Conservation (phyloP, 2,888 invertebrate genomes). For the Meiosimyza platycephala region DNA sequence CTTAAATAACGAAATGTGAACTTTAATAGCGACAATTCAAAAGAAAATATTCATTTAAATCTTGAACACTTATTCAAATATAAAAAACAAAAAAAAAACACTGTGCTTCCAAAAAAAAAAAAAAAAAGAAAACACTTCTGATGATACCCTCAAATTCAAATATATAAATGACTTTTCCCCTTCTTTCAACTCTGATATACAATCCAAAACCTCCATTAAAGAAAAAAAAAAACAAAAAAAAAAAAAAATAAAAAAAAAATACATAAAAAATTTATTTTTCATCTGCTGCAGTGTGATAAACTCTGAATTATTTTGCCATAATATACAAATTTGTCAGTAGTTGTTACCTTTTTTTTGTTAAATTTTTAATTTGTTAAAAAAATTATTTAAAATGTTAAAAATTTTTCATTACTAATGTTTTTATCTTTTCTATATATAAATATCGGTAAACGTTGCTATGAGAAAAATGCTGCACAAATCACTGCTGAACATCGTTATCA, state of each 20-base stretch:
- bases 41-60: no score
- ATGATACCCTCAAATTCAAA: neutral
- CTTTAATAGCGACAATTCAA: no score
- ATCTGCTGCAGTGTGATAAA: no score
- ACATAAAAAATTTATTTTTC: neutral
- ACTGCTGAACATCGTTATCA: constrained; percentile 8
- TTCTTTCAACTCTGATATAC: neutral
- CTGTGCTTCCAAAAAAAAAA: no score
- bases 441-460: constrained; percentile 18
- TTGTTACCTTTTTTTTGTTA: constrained; percentile 15
- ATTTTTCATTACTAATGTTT: constrained; percentile 35
- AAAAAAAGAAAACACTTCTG: no score
- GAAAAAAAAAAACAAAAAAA: constrained; percentile 3
- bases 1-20: no score
- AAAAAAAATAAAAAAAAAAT: constrained; percentile 7
- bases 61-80: no score
- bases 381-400: constrained; percentile 12
- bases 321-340: neutral
- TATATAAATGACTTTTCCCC: neutral
- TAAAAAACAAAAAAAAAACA: no score
- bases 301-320: neutral
- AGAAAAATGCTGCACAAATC: constrained; percentile 9
- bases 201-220: neutral
- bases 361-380: constrained; percentile 15
- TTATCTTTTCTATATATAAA: constrained; percentile 38